These are phyloP conservation scores for Sarcophaga caerulescens DNA, from an alignment of 2,888 invertebrate species.

Conservation along the genomic window DNA sequence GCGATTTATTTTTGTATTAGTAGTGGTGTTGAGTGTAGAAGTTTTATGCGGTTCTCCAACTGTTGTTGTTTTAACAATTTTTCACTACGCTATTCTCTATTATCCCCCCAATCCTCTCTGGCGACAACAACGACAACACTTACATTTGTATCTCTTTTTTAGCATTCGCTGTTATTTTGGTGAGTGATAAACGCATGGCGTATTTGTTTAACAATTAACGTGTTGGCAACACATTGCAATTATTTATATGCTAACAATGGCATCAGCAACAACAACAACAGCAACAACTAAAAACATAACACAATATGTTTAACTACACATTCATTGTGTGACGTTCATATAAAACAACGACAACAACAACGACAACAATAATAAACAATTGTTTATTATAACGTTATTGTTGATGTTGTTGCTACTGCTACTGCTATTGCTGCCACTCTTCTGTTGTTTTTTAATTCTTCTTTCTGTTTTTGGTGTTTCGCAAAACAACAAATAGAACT, in stretches of 20 bases:
- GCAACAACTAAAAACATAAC: conserved; percentile 9
- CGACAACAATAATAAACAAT: conserved; percentile 51
- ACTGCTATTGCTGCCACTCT: background rate
- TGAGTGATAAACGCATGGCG: conserved; percentile 77
- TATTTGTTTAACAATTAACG: conserved; percentile 79
- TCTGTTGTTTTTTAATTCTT: too few species aligned
- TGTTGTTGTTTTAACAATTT: conserved; percentile 21
- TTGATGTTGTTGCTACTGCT: background rate
- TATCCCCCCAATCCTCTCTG: background rate
- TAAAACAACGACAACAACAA: conserved; percentile 20
- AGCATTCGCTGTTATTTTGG: conserved; percentile 60
- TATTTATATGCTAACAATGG: conserved; percentile 72
- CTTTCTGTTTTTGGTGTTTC: too few species aligned
- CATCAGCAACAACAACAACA: background rate
- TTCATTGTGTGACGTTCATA: conserved; percentile 19
- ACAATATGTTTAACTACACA: conserved; percentile 43
- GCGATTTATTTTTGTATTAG: conserved; percentile 41
- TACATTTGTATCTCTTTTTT: conserved; percentile 38
- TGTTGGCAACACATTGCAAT: conserved; percentile 77
- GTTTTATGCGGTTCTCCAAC: conserved; percentile 48
- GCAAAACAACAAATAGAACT: background rate
- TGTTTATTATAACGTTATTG: conserved; percentile 13
- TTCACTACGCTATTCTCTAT: background rate
- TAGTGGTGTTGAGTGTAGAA: conserved; percentile 44
- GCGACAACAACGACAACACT: background rate